Percentiles rank a stretch among this genome's conserved stretches.
phyloP scores from a whole-genome alignment of 2,888 invertebrate genomes.

The Stenchaetothrips biformis region DNA sequence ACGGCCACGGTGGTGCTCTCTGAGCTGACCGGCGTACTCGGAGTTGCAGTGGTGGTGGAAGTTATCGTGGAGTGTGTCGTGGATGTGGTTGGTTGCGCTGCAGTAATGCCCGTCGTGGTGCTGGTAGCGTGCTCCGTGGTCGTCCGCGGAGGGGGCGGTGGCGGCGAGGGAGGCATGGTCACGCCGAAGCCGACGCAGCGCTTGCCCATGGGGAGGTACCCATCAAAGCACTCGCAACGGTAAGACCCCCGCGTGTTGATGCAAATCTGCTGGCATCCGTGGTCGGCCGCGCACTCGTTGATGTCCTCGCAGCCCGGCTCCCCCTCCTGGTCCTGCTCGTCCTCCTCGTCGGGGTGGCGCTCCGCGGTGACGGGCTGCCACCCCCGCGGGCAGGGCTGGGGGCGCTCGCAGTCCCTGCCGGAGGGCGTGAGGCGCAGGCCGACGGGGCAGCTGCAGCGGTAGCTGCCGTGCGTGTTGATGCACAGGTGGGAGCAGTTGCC shows the following conservation, averaged over 20 bases:
- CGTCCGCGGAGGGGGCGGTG: not conserved
- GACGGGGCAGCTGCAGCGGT: constrained; percentile 37
- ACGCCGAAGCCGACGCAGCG: not conserved
- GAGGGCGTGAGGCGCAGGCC: not conserved
- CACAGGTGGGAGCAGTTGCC: constrained; percentile 37
- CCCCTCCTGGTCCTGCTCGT: not conserved
- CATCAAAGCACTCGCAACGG: constrained; percentile 37
- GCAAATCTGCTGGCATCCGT: constrained; percentile 47
- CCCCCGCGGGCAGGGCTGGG: not conserved
- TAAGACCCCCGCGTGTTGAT: constrained; percentile 37
- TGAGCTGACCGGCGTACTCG: not conserved
- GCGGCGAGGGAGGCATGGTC: not conserved
- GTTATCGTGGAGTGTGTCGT: not conserved
- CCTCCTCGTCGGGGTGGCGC: not conserved
- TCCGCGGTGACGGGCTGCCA: not conserved
- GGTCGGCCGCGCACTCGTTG: constrained; percentile 45
- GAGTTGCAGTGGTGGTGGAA: not conserved
- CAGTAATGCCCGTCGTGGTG: not conserved
- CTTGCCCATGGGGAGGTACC: not conserved
- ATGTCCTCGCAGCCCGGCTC: constrained; percentile 39
- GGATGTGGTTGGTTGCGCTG: not conserved
- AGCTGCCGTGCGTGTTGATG: constrained; percentile 37
- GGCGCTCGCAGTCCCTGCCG: not conserved
- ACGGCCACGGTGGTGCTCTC: not conserved
- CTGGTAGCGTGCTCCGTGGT: not conserved